Percentiles rank a stretch among this genome's conserved stretches.
phyloP scores from a whole-genome alignment of 2,113 vertebrate species.

The Sapayoa aenigma region DNA sequence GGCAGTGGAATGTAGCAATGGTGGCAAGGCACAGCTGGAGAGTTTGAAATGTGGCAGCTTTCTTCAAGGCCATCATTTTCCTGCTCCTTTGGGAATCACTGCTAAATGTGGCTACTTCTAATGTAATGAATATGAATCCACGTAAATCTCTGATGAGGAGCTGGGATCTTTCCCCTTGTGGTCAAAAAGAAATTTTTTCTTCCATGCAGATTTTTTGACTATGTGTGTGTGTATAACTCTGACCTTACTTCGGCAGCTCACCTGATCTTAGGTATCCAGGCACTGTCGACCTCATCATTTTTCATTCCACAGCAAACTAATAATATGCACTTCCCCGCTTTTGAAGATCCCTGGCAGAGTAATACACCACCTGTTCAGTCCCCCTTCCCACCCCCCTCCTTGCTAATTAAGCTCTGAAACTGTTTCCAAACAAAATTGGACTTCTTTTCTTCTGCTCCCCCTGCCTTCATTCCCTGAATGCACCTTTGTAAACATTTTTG shows the following conservation, averaged over 20 bases:
- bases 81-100: conserved; percentile 52
- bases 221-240: background rate
- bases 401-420: conserved; percentile 68
- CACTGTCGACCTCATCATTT: conserved; percentile 34
- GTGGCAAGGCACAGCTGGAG: conserved; percentile 72
- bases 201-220: conserved; percentile 15
- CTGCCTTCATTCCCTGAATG: conserved; percentile 15
- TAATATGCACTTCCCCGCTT: conserved; percentile 16
- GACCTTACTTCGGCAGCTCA: background rate
- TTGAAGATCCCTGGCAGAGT: conserved; percentile 66
- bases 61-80: conserved; percentile 68
- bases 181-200: conserved; percentile 12
- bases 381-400: conserved; percentile 14
- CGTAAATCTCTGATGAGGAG: conserved; percentile 45
- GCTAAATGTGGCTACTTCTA: conserved; percentile 65
- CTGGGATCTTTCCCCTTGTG: conserved; percentile 33
- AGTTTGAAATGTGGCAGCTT: conserved; percentile 71
- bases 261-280: conserved; percentile 30
- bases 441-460: conserved; percentile 46
- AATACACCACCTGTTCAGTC: conserved; percentile 68
- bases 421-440: conserved; percentile 65
- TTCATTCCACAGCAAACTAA: conserved; percentile 52
- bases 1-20: conserved; percentile 61
- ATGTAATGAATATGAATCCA: conserved; percentile 68
- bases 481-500: conserved; percentile 58